Evolutionary conservation across 2,888 invertebrate species (phyloP).

Genomic region (Aethes cnicana): DNA sequence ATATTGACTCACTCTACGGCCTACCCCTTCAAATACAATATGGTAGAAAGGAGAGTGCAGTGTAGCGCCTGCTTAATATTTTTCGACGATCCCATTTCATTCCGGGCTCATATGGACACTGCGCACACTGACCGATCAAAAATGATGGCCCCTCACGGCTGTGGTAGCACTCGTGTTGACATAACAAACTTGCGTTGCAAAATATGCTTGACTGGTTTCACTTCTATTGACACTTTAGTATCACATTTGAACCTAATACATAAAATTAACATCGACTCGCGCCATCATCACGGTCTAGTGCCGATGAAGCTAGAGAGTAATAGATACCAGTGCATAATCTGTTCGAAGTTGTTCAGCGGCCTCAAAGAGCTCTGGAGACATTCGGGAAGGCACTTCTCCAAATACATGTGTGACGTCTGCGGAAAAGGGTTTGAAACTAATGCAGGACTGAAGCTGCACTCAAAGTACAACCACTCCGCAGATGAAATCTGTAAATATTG

Average conservation of each 20-base stretch:
- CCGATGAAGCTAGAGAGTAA: conserved; percentile 16
- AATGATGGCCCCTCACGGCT: background rate
- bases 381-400: conserved; percentile 10
- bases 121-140: conserved; percentile 4
- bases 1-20: conserved; percentile 23
- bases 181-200: conserved; percentile 21
- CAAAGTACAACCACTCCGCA: conserved; percentile 1
- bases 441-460: conserved; percentile 11
- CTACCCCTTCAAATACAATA: conserved; percentile 24
- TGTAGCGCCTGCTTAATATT: conserved; percentile 3
- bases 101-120: conserved; percentile 17
- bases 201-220: background rate
- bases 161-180: conserved; percentile 13
- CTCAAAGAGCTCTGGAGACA: conserved; percentile 17
- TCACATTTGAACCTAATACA: conserved; percentile 11
- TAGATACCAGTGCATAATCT: conserved; percentile 15
- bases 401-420: conserved; percentile 29
- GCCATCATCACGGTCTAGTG: conserved; percentile 14
- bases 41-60: conserved; percentile 1
- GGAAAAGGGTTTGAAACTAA: conserved; percentile 32
- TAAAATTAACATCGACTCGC: background rate
- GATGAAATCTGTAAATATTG: conserved; percentile 22
- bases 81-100: conserved; percentile 10
- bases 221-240: conserved; percentile 1
- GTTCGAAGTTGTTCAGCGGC: conserved; percentile 5